Evolutionary conservation across 1,140 invertebrate genomes (phyloP), one percentile per base, ranked within the genome.

Genomic region (Bombus cullumanus): DNA sequence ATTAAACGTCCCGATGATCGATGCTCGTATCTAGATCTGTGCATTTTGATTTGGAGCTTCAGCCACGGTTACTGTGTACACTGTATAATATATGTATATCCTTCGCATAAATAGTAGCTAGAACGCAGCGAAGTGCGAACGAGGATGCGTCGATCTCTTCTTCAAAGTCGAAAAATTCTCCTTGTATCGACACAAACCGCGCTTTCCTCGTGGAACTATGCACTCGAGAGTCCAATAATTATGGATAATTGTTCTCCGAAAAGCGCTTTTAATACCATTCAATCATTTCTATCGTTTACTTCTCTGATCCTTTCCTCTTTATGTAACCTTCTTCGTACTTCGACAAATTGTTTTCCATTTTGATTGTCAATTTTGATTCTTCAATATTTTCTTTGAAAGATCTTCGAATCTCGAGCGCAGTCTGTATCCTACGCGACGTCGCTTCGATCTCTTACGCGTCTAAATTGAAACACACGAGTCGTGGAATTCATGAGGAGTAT

Each of bases 31-130:
- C 71, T 89, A 73, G 37, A 76, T 88, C 57, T 75, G 75, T 84
- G 69, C 71, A 87, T 90, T 89, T 93, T 92, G 87, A 92, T 91
- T 92, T 76, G 75, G 47, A 90, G 89, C 89, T 92, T 85, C 86
- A 90, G 87, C 88, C 87, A 90, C 69, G 83, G 86, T 84, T 89
- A 79, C 77, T 83, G 71, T 64, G 71, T 78, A 80, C 84, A 81
- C 53, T 79, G 85, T 75, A 71, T 66, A 76, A 84, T 57, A 86
- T 57, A 68, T 73, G 81, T 89, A 68, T 73, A 83, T 89, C 41
- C n/a, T 89, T 87, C 66, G 39, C 74, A 80, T 79, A 64, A 86
- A 73, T 59, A 77, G 37, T 53, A 68, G 41, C 37, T 64, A 47
- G 72, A 41, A 34, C 53, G 22, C 22, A 74, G 76, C 47, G 53